These are phyloP conservation scores for Actinostola sp. DNA, from an alignment of 92 coral and sea anemone genomes.

Conservation along the genomic window DNA sequence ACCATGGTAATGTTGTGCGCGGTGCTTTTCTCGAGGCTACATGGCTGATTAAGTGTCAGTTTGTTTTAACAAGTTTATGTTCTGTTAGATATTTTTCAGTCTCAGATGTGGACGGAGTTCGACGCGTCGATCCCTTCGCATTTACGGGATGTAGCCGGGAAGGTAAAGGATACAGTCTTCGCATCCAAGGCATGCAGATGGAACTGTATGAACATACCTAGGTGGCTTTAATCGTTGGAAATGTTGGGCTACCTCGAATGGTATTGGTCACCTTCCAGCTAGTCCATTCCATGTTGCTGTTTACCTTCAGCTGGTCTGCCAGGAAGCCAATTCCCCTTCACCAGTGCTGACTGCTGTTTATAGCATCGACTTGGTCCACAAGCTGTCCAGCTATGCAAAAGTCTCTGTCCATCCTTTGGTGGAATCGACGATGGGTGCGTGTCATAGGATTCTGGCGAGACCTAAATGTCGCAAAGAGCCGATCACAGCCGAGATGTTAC, in stretches of 20 bases:
- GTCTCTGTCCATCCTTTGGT: slow-evolving; percentile 28
- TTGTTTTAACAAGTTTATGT: no score
- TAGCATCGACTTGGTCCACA: slow-evolving; percentile 45
- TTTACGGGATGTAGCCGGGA: background rate
- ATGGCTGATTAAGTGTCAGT: no score
- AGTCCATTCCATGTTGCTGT: slow-evolving; percentile 47
- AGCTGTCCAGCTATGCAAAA: slow-evolving; percentile 38
- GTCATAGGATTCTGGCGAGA: slow-evolving; percentile 37
- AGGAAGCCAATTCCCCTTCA: slow-evolving; percentile 26
- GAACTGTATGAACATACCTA: no score
- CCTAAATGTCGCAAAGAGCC: no score
- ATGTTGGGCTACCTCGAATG: slow-evolving; percentile 13
- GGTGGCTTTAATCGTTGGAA: no score
- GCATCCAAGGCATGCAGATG: slow-evolving; percentile 17
- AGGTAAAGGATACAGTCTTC: slow-evolving; percentile 10
- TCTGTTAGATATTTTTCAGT: no score
- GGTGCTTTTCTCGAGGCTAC: no score
- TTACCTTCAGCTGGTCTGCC: no score
- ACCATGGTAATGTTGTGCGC: no score
- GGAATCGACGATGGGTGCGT: slow-evolving; percentile 31
- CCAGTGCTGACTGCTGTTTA: slow-evolving; percentile 41
- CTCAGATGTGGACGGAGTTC: slow-evolving; percentile 39
- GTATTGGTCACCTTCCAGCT: slow-evolving; percentile 27
- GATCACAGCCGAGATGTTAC: slow-evolving; percentile 31
- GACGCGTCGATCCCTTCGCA: slow-evolving; percentile 21